These are phyloP conservation scores for Halichoeres trimaculatus DNA, from an alignment of 2,113 vertebrate genomes.

Conservation along the genomic window DNA sequence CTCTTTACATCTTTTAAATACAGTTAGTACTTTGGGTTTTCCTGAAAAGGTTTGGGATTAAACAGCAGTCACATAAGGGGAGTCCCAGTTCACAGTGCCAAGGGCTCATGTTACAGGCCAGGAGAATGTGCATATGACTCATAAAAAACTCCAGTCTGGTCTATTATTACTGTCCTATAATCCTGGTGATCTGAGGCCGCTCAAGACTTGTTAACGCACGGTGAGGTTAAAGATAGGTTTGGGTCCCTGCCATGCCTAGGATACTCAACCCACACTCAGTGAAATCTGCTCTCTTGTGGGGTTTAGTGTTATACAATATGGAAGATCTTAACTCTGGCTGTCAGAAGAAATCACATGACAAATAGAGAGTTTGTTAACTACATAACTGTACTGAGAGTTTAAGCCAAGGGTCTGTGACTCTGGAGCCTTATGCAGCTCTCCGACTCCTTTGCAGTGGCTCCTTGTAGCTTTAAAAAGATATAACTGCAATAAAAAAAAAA, in stretches of 20 bases:
- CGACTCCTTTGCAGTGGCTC: too few relatives aligned
- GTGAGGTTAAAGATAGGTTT: constrained; percentile 69
- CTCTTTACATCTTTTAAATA: neutral
- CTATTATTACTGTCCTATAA: constrained; percentile 76
- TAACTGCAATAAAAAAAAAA: too few relatives aligned
- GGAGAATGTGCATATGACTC: constrained; percentile 58
- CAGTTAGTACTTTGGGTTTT: neutral
- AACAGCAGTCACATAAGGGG: neutral
- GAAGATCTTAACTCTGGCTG: constrained; percentile 2
- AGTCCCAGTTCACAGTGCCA: constrained; percentile 24
- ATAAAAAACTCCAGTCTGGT: constrained; percentile 45
- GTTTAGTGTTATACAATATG: constrained; percentile 9
- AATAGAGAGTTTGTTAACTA: neutral
- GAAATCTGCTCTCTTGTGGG: constrained; percentile 25
- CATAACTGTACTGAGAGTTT: neutral
- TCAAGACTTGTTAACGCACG: constrained; percentile 54
- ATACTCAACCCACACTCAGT: constrained; percentile 32
- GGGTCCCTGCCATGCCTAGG: constrained; percentile 26
- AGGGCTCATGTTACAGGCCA: constrained; percentile 48
- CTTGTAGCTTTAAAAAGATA: too few relatives aligned
- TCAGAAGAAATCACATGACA: neutral
- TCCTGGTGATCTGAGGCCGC: constrained; percentile 53
- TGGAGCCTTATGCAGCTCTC: too few relatives aligned
- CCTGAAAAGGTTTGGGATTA: neutral
- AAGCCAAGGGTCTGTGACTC: too few relatives aligned